Evolutionary conservation across 30 jellyfish, hydroid and myxozoan genomes (phyloP), one percentile per base, ranked within the genome.

Genomic region (Aurelia aurita complex sp. Pacific): DNA sequence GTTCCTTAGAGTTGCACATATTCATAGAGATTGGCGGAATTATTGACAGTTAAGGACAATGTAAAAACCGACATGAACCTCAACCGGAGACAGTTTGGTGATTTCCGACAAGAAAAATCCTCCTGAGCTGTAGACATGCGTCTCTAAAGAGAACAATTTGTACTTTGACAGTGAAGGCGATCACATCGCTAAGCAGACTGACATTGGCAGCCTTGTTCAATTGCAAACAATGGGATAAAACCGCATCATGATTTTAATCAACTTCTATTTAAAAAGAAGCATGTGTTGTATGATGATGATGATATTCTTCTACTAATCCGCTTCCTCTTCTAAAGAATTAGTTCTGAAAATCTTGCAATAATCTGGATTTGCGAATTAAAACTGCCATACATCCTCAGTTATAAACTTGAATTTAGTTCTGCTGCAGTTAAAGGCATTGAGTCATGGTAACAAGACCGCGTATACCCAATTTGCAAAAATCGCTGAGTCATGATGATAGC

Each of bases 141-240:
- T 61, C 36, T 61, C 36, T 15, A 23, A n/a, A 17, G 36, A 23
- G 60, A 74, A 74, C 85, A 74, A 74, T 74, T 74, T 52, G 57
- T 62, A 69, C 85, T 74, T 50, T 74, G 40, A 74, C 72, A 62
- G 50, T 40, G 38, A 18, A 14, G 50, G 63, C 62, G 87, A 63
- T 77, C 51, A 60, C 2, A 6, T 63, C 53, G 12, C 35, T 60
- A 59, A 63, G 77, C 87, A 12, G 54, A 7, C 77, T 77, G 87
- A 77, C 87, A 32, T 42, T 59, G 77, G 87, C 87, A 77, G 87
- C 35, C 69, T 52, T 38, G 77, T 77, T 63, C 87, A 62, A 63
- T 63, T 62, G 64, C 54, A 14, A 18, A 63, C 87, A 77, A 77
- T 57, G 77, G 68, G 76, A 60, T 78, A 4, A 78, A 76, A 64